Base-by-base conservation (phyloP, 2,113 vertebrate species). In the Plecotus auritus region DNA sequence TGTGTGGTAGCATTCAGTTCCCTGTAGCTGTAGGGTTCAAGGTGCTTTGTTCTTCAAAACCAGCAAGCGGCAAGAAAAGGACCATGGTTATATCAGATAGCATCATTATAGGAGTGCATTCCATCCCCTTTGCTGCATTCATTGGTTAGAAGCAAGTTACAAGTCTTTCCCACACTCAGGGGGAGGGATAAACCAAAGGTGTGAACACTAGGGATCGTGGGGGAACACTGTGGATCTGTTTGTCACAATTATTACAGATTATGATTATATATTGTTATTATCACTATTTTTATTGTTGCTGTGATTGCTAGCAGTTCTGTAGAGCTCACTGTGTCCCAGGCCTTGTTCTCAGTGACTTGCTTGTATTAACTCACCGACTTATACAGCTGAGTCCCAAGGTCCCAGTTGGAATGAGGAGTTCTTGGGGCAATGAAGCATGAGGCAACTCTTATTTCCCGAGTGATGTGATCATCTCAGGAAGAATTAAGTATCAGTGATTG, bases 61-160 rank as follows among this genome's bases (percentile, higher is more conserved):
- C 42, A 81, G 54, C 6, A 20, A 32, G 2, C 6, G 45, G 18
- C 22, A 11, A 37, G 18, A 45, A 59, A 49, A 81, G 45, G 47
- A 37, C 9, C 4, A 5, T 51, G 22, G 8, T 61, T 35, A 1
- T 16, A 4, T 37, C 76, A 40, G 49, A 49, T 23, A 11, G 9
- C 56, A 11, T 7, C 0, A 3, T 13, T 8, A 1, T 1, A 22
- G 23, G 30, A 35, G 35, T 4, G 23, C 61, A 17, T 9, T 16
- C 12, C 2, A 0, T 23, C 54, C 3, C 9, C 49, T 90, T 37
- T 26, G 9, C 30, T 84, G 12, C 6, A 2, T 78, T 76, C 12
- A 10, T 90, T 30, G 5, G 9, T 87, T 30, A 35, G 56, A 45
- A 84, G 22, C 72, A 64, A 82, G 45, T 42, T 64, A 26, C 1